Conservation (phyloP, 2,113 vertebrate genomes). For the Limanda limanda region DNA sequence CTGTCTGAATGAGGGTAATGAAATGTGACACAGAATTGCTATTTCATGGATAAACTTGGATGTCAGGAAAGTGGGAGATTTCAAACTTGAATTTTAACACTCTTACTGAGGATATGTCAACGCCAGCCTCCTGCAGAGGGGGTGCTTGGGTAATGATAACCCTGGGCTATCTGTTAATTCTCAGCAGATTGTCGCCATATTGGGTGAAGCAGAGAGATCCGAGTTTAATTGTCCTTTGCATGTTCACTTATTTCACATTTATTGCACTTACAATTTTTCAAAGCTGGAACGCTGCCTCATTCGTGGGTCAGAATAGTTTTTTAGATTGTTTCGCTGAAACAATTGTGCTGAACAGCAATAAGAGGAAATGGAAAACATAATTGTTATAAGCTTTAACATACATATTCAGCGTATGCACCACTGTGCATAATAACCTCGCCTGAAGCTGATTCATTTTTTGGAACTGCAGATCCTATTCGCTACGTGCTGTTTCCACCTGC, state of each 20-base stretch:
- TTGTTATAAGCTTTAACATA: constrained; percentile 4
- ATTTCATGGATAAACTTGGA: constrained; percentile 39
- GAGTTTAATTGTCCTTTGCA: constrained; percentile 75
- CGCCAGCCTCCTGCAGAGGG: constrained; percentile 61
- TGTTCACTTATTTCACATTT: constrained; percentile 64
- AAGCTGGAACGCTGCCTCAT: constrained; percentile 7
- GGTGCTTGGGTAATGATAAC: constrained; percentile 75
- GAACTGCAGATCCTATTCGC: not conserved
- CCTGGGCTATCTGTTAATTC: constrained; percentile 75
- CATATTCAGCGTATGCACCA: constrained; percentile 6
- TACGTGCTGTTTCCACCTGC: constrained; percentile 20
- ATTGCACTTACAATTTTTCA: constrained; percentile 46
- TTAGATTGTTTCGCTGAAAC: constrained; percentile 23
- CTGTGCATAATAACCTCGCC: constrained; percentile 20
- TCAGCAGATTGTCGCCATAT: constrained; percentile 77
- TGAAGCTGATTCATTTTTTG: constrained; percentile 5
- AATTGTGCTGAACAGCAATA: constrained; percentile 19
- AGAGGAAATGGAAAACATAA: constrained; percentile 21
- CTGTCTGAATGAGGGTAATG: constrained; percentile 14
- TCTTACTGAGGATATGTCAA: constrained; percentile 30
- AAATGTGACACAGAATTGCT: constrained; percentile 45
- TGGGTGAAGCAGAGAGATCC: constrained; percentile 58
- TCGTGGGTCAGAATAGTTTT: constrained; percentile 42
- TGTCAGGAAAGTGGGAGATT: not conserved
- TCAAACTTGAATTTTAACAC: constrained; percentile 7